Evolutionary conservation across 2,888 invertebrate species (phyloP).

Genomic region (Myathropa florea): DNA sequence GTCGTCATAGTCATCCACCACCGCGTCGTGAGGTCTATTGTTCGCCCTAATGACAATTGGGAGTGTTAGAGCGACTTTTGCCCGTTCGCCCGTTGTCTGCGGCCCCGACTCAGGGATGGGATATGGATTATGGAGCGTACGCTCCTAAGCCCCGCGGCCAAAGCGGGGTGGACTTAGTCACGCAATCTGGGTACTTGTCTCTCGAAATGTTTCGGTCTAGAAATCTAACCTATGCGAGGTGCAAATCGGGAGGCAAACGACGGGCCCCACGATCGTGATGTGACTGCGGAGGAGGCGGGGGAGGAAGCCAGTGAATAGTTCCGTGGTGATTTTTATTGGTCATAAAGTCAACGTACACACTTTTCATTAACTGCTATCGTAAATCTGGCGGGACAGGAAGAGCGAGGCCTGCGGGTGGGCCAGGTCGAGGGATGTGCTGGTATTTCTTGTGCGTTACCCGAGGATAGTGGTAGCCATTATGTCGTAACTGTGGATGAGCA

Average conservation of each 20-base stretch:
- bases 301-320: neutral
- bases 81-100: neutral
- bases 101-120: neutral
- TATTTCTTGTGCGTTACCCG: neutral
- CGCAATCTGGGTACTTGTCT: constrained; percentile 46
- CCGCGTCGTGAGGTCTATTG: constrained; percentile 66
- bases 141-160: constrained; percentile 30
- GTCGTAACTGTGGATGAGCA: constrained; percentile 15
- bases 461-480: neutral
- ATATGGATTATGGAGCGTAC: constrained; percentile 59
- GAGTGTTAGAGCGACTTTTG: constrained; percentile 53
- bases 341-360: constrained; percentile 43
- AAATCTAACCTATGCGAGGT: constrained; percentile 45
- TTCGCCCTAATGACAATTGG: constrained; percentile 69
- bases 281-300: neutral
- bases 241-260: constrained; percentile 24
- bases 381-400: neutral
- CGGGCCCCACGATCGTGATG: neutral
- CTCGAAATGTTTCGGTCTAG: constrained; percentile 12
- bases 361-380: constrained; percentile 30
- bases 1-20: constrained; percentile 16
- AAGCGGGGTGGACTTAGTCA: constrained; percentile 58
- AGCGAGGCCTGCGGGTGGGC: constrained; percentile 11
- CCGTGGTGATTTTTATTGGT: constrained; percentile 35
- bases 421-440: neutral